Conservation (phyloP, 35 echinoderm and acorn worm genomes). For the Apostichopus parvimensis region DNA sequence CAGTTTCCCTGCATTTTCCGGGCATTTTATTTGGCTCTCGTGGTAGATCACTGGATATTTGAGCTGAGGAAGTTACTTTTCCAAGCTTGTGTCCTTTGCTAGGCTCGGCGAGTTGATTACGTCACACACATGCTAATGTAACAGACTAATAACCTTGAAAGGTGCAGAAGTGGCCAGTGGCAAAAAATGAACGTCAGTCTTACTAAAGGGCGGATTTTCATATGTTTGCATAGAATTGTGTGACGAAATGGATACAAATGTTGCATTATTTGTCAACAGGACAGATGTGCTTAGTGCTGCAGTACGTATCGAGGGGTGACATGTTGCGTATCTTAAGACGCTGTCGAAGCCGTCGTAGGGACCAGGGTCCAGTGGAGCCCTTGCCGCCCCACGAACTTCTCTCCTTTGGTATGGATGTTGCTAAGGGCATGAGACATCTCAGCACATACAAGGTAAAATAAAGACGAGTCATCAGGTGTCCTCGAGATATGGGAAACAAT, state of each 20-base stretch:
- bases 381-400: slow-evolving; percentile 82
- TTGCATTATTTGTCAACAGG: slow-evolving; percentile 23
- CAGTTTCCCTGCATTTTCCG: no score
- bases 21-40: no score
- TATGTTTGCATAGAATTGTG: no score
- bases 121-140: no score
- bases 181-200: no score
- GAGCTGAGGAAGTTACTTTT: no score
- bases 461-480: background rate
- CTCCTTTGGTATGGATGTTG: slow-evolving; percentile 83
- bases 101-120: no score
- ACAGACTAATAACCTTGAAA: no score
- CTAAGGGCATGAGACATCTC: slow-evolving; percentile 84
- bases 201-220: no score
- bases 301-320: slow-evolving; percentile 86
- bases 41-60: no score
- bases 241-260: background rate
- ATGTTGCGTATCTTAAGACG: slow-evolving; percentile 85
- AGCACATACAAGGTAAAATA: slow-evolving; percentile 70
- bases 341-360: slow-evolving; percentile 75
- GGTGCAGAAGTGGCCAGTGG: no score
- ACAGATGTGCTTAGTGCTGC: slow-evolving; percentile 78
- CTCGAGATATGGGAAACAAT: background rate
- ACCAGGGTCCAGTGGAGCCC: slow-evolving; percentile 71
- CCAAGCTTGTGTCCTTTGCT: no score